phyloP scores from a whole-genome alignment of 2,888 invertebrate genomes.

The Luperina testacea region DNA sequence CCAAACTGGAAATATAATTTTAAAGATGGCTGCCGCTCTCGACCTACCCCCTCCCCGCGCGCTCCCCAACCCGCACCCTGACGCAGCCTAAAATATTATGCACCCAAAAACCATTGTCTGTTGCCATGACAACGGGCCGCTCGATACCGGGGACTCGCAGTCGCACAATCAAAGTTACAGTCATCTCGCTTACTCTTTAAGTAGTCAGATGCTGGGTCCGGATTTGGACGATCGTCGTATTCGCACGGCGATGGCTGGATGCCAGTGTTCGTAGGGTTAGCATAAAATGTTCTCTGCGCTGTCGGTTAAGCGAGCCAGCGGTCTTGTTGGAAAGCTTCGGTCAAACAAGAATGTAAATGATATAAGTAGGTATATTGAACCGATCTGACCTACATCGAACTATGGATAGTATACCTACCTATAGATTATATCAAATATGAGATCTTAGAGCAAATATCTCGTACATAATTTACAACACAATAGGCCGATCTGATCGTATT shows the following conservation, averaged over 20 bases:
- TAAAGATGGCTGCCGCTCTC: conserved; percentile 89
- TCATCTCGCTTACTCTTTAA: conserved; percentile 87
- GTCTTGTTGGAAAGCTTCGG: conserved; percentile 85
- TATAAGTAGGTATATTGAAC: conserved; percentile 71
- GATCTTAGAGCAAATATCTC: conserved; percentile 54
- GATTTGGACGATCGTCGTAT: conserved; percentile 81
- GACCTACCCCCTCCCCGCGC: conserved; percentile 79
- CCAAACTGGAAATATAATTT: conserved; percentile 90
- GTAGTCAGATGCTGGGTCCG: conserved; percentile 82
- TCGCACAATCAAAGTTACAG: conserved; percentile 82
- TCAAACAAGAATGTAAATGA: conserved; percentile 80
- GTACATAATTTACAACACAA: conserved; percentile 65
- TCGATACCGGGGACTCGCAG: conserved; percentile 84
- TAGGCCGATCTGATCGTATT: conserved; percentile 40
- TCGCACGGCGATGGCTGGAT: conserved; percentile 84
- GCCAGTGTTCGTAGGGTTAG: conserved; percentile 86
- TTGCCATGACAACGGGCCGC: conserved; percentile 89
- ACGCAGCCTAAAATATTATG: conserved; percentile 90
- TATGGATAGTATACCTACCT: conserved; percentile 49
- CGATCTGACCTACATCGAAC: conserved; percentile 71
- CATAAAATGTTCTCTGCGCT: conserved; percentile 76
- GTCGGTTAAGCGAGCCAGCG: conserved; percentile 70
- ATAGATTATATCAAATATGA: conserved; percentile 68
- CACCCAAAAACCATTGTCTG: conserved; percentile 91
- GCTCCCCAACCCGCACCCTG: conserved; percentile 77